Base-by-base conservation (phyloP, 2,797 vertebrate genomes). In the Lycodopsis pacificus region DNA sequence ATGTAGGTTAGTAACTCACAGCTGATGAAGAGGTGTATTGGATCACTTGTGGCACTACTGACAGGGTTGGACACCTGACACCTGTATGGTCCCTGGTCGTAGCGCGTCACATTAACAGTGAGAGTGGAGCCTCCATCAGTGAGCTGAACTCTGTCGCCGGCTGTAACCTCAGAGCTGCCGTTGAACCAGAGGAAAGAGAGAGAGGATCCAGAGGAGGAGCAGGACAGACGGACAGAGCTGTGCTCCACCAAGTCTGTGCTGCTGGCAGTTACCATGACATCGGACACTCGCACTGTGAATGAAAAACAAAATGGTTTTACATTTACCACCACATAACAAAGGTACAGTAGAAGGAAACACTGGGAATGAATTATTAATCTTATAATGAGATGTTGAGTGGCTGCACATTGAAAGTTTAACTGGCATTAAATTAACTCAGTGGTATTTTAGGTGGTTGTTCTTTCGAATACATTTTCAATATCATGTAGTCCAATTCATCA, bases 61-160 rank as follows among this genome's bases (percentile, higher is more conserved):
- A 94, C 7, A 30, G 30, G 42, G 40, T 93, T 95, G 19, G 15
- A 73, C 34, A 84, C 93, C 4, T 15, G 49, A 65, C 93, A 95
- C 15, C 9, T 72, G 78, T 92, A 91, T 0, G 90, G 91, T 13
- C 92, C 92, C 65, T 44, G 62, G 51, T 94, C 92, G 27, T 85
- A 88, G 57, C 89, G 80, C 19, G 67, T 86, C 34, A 77, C 38
- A 13, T 38, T 80, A 4, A 95, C 85, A 20, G 79, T 81, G 27
- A 95, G 84, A 38, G 51, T 62, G 22, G 69, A 20, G 63, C 34
- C 51, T 59, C 71, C 67, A 20, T 73, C 80, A 20, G 69, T 85
- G 64, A 93, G 46, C 32, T 76, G 77, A 73, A 88, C 74, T 20
- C 68, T 62, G 13, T 22, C 71, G 19, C 69, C 73, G 10, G 49